Base-by-base conservation (phyloP, 2,113 vertebrate species). In the Ibidorhyncha struthersii region DNA sequence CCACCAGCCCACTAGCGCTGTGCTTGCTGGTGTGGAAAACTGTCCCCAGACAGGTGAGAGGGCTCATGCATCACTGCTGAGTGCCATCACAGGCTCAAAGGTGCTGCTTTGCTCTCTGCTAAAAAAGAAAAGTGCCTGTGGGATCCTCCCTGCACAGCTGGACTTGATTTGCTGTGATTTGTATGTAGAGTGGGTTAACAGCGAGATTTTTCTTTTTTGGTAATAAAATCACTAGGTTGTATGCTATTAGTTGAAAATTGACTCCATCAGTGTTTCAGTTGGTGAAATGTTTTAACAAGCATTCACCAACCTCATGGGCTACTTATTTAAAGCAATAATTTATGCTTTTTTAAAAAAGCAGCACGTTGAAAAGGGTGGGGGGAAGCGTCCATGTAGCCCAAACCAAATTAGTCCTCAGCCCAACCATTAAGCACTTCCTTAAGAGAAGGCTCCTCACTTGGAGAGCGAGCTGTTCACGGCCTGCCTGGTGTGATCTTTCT, bases 201-300 rank as follows among this genome's bases (percentile, higher is more conserved):
- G 29, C 7, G 27, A 89, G 45, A 62, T 82, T 88, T 88, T 92
- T 47, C 14, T 67, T 80, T 83, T 65, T 90, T 45, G 30, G 82
- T 94, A 93, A 79, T 87, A 93, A 96, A 94, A 81, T 70, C 61
- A 83, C 52, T 36, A 59, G 47, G 19, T 84, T 90, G 38, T 65
- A 47, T 30, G 61, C 40, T 84, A 32, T 96, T 95, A 87, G 23
- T 65, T 89, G 94, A 96, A 96, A 97, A 91, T 66, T 40, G 81
- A 97, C 45, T 92, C 92, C 74, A 52, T 49, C 40, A 78, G 25
- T 81, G n/a, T 96, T 97, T 96, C 41, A 59, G 36, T 93, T 81
- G 55, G 77, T 58, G 65, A 85, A 93, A 29, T 74, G 45, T 77
- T 96, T 96, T 84, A 96, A 91, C 58, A 93, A 96, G 63, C 63